A percentile compares a stretch with the other conserved stretches of the same genome.
These are phyloP conservation scores for Platypus cylindrus DNA, from an alignment of 2,888 invertebrate species.

Conservation along the genomic window DNA sequence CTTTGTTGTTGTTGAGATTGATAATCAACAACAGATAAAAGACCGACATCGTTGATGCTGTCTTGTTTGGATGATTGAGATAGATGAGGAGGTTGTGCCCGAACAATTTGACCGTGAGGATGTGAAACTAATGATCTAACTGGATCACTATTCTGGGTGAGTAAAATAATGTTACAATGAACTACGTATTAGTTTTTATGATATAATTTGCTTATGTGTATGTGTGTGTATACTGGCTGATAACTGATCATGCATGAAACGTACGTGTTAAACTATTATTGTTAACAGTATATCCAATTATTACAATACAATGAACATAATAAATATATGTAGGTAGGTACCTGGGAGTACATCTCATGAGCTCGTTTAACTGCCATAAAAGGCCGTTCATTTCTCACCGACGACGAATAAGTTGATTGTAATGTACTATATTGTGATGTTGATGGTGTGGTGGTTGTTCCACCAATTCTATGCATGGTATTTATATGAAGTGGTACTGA, in stretches of 20 bases:
- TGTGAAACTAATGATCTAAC: slow-evolving; percentile 30
- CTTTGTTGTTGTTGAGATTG: slow-evolving; percentile 16
- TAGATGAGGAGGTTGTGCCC: slow-evolving; percentile 21
- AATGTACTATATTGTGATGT: slow-evolving; percentile 20
- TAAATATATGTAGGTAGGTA: slow-evolving; percentile 19
- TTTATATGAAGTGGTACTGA: slow-evolving; percentile 58
- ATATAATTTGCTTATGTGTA: too few relatives aligned
- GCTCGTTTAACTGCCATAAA: slow-evolving; percentile 50
- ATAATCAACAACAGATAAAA: slow-evolving; percentile 33
- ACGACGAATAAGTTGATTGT: slow-evolving; percentile 23
- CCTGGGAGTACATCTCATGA: slow-evolving; percentile 35
- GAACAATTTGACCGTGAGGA: slow-evolving; percentile 29
- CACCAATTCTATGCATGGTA: slow-evolving; percentile 32
- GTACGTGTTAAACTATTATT: too few relatives aligned
- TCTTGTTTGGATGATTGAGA: slow-evolving; percentile 20
- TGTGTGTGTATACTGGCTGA: too few relatives aligned
- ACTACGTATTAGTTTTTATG: too few relatives aligned
- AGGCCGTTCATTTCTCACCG: slow-evolving; percentile 41
- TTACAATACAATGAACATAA: too few relatives aligned
- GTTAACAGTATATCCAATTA: too few relatives aligned
- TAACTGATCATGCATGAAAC: too few relatives aligned
- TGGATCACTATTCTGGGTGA: slow-evolving; percentile 27
- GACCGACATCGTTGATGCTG: slow-evolving; percentile 29
- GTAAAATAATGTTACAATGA: too few relatives aligned
- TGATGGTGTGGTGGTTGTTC: slow-evolving; percentile 20